Conservation (phyloP, 2,797 vertebrate genomes). For the Chrosomus eos region DNA sequence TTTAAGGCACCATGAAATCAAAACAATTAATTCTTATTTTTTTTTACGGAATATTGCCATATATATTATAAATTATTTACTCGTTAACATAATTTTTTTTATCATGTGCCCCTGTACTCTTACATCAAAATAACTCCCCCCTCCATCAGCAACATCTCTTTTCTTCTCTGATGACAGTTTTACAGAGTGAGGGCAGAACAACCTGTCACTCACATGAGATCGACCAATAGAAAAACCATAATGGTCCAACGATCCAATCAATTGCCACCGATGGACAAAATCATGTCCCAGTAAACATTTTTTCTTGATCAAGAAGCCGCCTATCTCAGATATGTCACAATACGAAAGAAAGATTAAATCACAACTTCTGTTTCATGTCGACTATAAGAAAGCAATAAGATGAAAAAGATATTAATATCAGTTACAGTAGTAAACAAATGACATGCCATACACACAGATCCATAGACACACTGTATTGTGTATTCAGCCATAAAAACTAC, state of each 20-base stretch:
- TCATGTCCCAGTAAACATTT: neutral
- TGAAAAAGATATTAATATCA: neutral
- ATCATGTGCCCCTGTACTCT: neutral
- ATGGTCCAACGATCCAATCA: neutral
- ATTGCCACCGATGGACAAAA: neutral
- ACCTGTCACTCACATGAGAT: neutral
- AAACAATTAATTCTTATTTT: neutral
- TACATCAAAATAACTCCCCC: neutral
- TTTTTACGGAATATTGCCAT: neutral
- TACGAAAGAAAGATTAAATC: neutral
- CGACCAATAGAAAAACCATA: neutral
- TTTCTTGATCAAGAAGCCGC: neutral
- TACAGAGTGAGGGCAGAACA: neutral
- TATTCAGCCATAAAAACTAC: conserved; percentile 42
- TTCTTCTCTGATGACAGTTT: neutral
- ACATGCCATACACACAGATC: conserved; percentile 25
- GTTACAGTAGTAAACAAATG: neutral
- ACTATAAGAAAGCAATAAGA: neutral
- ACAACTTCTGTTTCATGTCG: neutral
- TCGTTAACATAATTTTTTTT: neutral
- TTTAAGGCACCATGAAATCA: neutral
- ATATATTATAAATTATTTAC: neutral
- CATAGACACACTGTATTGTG: neutral
- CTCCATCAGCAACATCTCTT: neutral
- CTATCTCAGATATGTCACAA: neutral